Evolutionary conservation across 64 coral and sea anemone genomes (phyloP).

Genomic region (Montipora efflorescens): DNA sequence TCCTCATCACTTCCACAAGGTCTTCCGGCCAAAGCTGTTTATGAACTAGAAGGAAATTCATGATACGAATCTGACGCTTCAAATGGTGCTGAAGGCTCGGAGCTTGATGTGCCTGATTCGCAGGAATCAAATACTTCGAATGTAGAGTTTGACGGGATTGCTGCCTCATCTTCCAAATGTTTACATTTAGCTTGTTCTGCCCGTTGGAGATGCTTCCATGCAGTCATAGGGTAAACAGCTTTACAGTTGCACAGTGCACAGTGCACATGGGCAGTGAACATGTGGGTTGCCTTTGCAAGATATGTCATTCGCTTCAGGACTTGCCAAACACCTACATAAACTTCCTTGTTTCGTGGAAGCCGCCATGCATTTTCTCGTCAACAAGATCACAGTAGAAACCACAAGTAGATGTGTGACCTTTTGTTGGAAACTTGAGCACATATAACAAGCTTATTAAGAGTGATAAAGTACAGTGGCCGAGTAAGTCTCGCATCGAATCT

Average conservation of each 20-base stretch:
- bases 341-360: conserved; percentile 16
- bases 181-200: background rate
- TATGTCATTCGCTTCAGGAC: conserved; percentile 16
- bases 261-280: conserved; percentile 61
- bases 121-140: background rate
- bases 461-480: too few relatives aligned
- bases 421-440: too few relatives aligned
- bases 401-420: too few relatives aligned
- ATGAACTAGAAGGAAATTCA: background rate
- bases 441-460: too few relatives aligned
- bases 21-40: too few relatives aligned
- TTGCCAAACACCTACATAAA: conserved; percentile 59
- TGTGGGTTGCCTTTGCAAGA: conserved; percentile 49
- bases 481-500: too few relatives aligned
- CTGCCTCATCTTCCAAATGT: background rate
- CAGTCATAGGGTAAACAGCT: conserved; percentile 73
- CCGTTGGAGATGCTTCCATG: conserved; percentile 68
- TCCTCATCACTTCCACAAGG: background rate
- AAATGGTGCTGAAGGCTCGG: background rate
- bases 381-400: too few relatives aligned
- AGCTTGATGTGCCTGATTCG: background rate
- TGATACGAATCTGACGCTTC: background rate
- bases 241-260: conserved; percentile 47
- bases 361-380: too few relatives aligned
- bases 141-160: background rate